These are phyloP conservation scores for Ceyx cyanopectus DNA, from an alignment of 2,113 vertebrate genomes.

Conservation along the genomic window DNA sequence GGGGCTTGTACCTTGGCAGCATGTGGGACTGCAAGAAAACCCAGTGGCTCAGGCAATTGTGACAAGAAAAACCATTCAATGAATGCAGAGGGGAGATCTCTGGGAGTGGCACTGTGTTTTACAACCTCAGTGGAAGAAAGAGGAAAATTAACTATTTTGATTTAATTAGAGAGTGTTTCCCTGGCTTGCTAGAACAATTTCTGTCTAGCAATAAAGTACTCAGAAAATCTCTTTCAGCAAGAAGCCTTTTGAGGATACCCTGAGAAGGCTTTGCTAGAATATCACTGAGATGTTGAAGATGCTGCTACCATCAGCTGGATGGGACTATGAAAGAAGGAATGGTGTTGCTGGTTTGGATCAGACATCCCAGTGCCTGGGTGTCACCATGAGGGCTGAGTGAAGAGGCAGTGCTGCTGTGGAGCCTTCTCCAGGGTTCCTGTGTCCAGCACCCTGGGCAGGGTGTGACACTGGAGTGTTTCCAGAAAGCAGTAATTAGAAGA, in stretches of 20 bases:
- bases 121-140: not conserved
- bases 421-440: not conserved
- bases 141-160: not conserved
- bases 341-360: not conserved
- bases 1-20: not conserved
- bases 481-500: not conserved
- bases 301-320: not conserved
- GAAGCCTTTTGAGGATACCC: not conserved
- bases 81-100: not conserved
- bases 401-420: not conserved
- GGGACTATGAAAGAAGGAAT: not conserved
- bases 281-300: slow-evolving; percentile 9
- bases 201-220: not conserved
- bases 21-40: not conserved
- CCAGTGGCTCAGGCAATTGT: not conserved
- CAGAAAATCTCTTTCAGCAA: not conserved
- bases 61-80: not conserved
- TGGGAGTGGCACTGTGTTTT: not conserved
- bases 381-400: not conserved
- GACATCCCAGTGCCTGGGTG: not conserved
- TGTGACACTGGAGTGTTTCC: not conserved
- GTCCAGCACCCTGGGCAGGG: not conserved
- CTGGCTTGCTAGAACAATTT: not conserved
- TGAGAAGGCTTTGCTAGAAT: not conserved
- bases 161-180: not conserved